A percentile compares a stretch with the other conserved stretches of the same genome.
Evolutionary conservation across 2,888 invertebrate genomes (phyloP).

Genomic region (Napeogenes inachia): DNA sequence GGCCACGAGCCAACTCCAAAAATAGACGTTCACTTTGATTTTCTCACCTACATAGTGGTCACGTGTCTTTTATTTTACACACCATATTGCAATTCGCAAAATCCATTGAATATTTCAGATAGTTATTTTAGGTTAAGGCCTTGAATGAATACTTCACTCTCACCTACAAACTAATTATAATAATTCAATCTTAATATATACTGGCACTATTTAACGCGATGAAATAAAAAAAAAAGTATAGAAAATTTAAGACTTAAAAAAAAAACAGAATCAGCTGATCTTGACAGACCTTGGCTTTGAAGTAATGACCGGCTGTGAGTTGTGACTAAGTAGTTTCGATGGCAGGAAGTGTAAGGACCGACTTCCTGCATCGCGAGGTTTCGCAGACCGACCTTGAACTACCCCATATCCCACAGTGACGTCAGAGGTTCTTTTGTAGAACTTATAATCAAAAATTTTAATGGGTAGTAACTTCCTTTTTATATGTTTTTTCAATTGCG

Average conservation of each 20-base stretch:
- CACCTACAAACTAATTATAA: background rate
- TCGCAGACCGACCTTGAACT: constrained; percentile 44
- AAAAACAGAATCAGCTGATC: constrained; percentile 35
- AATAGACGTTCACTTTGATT: constrained; percentile 57
- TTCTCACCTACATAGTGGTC: constrained; percentile 66
- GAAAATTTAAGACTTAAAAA: background rate
- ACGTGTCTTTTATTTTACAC: constrained; percentile 43
- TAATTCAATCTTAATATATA: background rate
- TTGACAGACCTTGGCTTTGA: constrained; percentile 30
- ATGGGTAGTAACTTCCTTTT: too few species aligned
- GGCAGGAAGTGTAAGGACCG: constrained; percentile 49
- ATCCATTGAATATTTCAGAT: constrained; percentile 6
- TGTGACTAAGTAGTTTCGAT: constrained; percentile 37
- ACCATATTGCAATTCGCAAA: constrained; percentile 13
- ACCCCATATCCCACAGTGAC: constrained; percentile 1
- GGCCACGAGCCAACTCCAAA: constrained; percentile 61
- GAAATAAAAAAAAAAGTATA: background rate
- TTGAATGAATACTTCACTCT: too few species aligned
- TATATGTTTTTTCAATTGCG: too few species aligned
- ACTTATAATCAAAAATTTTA: too few species aligned
- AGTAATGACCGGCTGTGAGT: constrained; percentile 33
- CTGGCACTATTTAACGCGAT: too few species aligned
- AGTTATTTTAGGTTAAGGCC: too few species aligned
- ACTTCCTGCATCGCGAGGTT: constrained; percentile 53
- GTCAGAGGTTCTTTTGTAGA: background rate